These are phyloP conservation scores for Rhinogobio ventralis DNA, from an alignment of 2,797 vertebrate species.

Conservation along the genomic window DNA sequence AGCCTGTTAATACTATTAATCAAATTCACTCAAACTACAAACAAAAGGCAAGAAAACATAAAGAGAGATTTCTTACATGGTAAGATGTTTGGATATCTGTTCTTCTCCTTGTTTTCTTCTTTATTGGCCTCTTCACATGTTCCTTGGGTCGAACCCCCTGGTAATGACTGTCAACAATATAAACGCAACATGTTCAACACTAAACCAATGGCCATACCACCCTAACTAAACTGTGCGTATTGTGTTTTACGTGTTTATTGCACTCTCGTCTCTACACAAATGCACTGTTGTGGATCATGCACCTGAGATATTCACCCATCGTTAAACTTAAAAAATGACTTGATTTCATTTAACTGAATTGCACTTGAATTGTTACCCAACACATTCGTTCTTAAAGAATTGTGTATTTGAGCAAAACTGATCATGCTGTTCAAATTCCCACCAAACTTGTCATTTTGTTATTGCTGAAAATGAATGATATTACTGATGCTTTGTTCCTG, in stretches of 20 bases:
- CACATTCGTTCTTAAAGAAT: conserved; percentile 1
- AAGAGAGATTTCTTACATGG: conserved; percentile 83
- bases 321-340: neutral
- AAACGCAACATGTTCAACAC: neutral
- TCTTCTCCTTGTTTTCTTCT: conserved; percentile 96
- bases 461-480: conserved; percentile 14
- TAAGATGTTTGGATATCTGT: conserved; percentile 98
- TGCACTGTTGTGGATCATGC: neutral
- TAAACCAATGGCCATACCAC: neutral
- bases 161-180: conserved; percentile 82
- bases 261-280: neutral
- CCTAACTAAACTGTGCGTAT: neutral
- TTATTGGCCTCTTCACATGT: conserved; percentile 92
- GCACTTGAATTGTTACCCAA: neutral
- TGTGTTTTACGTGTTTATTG: neutral
- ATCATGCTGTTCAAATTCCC: conserved; percentile 20
- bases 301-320: neutral
- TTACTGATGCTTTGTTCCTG: conserved; percentile 34
- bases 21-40: too few species aligned
- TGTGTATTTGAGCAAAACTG: neutral
- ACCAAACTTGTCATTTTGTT: neutral
- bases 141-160: conserved; percentile 86
- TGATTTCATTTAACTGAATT: conserved; percentile 1
- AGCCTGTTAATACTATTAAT: too few species aligned
- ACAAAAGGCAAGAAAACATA: too few species aligned